Evolutionary conservation across 2,113 vertebrate genomes (phyloP).

Genomic region (Struthio camelus): DNA sequence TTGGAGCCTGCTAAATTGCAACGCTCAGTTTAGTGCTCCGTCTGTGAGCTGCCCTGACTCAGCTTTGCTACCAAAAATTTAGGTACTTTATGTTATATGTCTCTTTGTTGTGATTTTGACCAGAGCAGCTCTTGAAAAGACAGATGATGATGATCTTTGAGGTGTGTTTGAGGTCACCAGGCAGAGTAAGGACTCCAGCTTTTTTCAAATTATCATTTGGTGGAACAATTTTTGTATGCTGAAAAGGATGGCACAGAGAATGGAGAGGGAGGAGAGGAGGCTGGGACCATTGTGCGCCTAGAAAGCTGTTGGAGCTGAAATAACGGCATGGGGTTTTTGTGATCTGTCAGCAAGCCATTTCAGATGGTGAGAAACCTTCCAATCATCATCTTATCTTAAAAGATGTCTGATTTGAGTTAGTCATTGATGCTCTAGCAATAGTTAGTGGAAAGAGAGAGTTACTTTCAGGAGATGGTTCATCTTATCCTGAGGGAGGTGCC

Average conservation of each 20-base stretch:
- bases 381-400: neutral
- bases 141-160: neutral
- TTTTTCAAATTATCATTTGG: neutral
- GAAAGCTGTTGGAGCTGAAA: neutral
- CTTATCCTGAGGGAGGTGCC: neutral
- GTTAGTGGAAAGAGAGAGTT: neutral
- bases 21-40: neutral
- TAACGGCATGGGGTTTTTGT: rapidly evolving
- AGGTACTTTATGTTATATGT: neutral
- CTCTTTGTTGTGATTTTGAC: neutral
- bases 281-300: neutral
- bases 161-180: neutral
- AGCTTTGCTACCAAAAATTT: neutral
- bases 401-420: neutral
- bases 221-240: neutral
- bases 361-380: neutral
- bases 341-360: neutral
- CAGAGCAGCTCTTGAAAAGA: neutral
- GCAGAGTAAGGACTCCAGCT: neutral
- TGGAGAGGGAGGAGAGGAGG: neutral
- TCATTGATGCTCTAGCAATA: neutral
- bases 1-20: neutral
- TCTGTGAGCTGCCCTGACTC: neutral
- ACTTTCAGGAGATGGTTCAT: neutral
- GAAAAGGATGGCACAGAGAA: neutral